Base-by-base conservation (phyloP, 2,113 vertebrate genomes). In the Mohoua ochrocephala region DNA sequence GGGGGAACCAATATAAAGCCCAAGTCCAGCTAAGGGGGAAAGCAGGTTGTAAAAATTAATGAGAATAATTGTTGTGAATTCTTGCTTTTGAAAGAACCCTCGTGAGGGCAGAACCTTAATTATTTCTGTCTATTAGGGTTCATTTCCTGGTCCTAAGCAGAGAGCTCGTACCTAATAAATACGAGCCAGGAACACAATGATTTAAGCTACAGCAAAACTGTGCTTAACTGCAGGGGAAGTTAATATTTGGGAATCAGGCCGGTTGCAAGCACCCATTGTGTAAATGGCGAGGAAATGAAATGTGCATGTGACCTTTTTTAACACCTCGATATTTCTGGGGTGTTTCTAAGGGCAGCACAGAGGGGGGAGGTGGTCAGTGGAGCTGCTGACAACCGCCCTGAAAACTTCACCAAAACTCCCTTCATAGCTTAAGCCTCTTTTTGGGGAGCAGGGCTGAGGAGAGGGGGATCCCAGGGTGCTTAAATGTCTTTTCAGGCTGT, bases 1-100 rank as follows among this genome's bases (percentile, higher is more conserved):
- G 37, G 59, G 33, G 19, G 3, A 78, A 65, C 54, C 87, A 94
- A 97, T 93, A 97, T 95, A 97, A 98, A 97, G 93, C 60, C 95
- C 61, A 54, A 93, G 81, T 52, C 87, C 85, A 96, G 94, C 96
- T 84, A 94, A 93, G 49, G 15, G 97, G 85, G 70, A 98, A 97
- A 97, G 94, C 67, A 67, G 94, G 97, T 97, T 98, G 97, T 98
- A 98, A 98, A 98, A 98, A 97, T 97, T 98, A 98, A 98, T 98
- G 98, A 98, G 97, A 98, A 98, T 98, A 98, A 98, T 98, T 98
- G 97, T 98, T 97, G 97, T 70, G 96, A 98, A 98, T 97, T 98
- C 97, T 98, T 95, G 95, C 87, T 97, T 98, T 97, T 69, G 97
- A 81, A 87, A 97, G 94, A 97, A 96, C 74, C 78, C 96, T 97